Conservation (phyloP, 1,140 invertebrate genomes). For the Meloidogyne chitwoodi region DNA sequence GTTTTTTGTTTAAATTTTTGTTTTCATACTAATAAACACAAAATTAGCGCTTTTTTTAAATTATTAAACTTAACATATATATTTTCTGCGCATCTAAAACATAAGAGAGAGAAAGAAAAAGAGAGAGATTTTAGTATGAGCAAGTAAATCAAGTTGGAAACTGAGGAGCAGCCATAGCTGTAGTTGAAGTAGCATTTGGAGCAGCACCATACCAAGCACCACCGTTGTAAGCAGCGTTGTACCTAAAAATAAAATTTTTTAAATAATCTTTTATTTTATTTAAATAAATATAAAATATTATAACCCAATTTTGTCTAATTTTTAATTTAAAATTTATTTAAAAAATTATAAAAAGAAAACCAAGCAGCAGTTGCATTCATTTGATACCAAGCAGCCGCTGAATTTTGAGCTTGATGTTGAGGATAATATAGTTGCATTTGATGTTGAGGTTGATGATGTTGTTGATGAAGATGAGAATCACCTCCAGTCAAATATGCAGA, state of each 20-base stretch:
- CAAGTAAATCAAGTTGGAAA: neutral
- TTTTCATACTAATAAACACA: neutral
- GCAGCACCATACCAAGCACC: neutral
- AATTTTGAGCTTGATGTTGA: neutral
- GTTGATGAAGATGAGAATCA: neutral
- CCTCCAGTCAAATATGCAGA: neutral
- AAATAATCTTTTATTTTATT: too few relatives aligned
- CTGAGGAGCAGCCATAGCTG: neutral
- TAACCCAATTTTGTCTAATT: too few relatives aligned
- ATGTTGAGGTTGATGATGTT: neutral
- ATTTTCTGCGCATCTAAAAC: neutral
- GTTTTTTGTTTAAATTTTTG: neutral
- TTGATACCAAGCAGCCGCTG: neutral
- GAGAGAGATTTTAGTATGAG: neutral
- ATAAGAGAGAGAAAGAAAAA: too few relatives aligned
- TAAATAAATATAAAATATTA: too few relatives aligned
- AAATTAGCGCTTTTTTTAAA: neutral
- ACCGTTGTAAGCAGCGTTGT: neutral
- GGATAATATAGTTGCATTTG: neutral
- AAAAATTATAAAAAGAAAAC: neutral
- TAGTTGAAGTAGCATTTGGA: neutral
- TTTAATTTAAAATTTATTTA: too few relatives aligned
- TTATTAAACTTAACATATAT: neutral
- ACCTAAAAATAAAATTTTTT: neutral
- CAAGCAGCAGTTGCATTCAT: neutral